A percentile compares a stretch with the other conserved stretches of the same genome.
Evolutionary conservation across 2,113 vertebrate species (phyloP).

Genomic region (Chlorocebus sabaeus): DNA sequence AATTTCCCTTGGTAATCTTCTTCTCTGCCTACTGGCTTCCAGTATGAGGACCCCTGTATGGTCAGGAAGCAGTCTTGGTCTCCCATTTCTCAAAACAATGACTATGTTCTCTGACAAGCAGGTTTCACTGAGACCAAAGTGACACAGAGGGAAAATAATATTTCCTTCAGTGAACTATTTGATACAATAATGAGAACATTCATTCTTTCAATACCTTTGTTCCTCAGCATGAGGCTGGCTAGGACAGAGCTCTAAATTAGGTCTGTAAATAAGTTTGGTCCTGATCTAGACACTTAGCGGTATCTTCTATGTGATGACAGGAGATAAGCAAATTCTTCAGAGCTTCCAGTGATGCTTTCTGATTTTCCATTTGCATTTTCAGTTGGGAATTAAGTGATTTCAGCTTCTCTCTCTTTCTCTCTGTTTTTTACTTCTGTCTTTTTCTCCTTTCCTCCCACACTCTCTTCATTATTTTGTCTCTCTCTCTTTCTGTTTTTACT

Average conservation of each 20-base stretch:
- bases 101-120: neutral
- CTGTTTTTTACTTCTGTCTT: no score
- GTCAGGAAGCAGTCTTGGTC: neutral
- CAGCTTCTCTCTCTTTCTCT: neutral
- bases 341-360: neutral
- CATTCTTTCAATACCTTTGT: neutral
- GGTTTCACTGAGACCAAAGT: neutral
- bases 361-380: neutral
- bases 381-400: neutral
- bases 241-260: neutral
- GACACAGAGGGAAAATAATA: neutral
- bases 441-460: accelerated
- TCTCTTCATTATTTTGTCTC: no score
- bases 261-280: neutral
- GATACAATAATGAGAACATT: neutral
- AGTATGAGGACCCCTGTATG: neutral
- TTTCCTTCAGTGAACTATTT: neutral
- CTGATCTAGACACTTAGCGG: neutral
- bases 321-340: neutral
- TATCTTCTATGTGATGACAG: neutral
- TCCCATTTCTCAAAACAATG: neutral
- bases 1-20: neutral
- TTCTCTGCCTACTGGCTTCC: neutral
- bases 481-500: neutral
- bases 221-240: neutral